Conservation (phyloP, 2,113 vertebrate species). For the Blennius ocellaris region DNA sequence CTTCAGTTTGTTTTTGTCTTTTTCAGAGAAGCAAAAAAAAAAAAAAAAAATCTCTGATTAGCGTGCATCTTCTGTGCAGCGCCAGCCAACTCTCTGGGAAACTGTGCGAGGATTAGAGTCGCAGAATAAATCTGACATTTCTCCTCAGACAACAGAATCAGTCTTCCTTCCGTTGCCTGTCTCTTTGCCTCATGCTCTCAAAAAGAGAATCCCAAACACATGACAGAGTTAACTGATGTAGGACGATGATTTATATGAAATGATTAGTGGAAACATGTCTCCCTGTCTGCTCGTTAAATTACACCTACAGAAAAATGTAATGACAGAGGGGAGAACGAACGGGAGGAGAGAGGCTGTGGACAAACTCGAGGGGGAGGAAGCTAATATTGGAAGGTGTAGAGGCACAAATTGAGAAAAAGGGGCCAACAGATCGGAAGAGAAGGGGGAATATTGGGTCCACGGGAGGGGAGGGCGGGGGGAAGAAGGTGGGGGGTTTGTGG, state of each 20-base stretch:
- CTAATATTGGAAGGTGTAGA: constrained; percentile 7
- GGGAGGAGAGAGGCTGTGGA: constrained; percentile 1
- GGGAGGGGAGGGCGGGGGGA: neutral
- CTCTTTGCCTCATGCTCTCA: neutral
- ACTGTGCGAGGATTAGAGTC: neutral
- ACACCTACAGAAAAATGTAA: constrained; percentile 14
- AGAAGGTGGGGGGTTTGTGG: constrained; percentile 10
- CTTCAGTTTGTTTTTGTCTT: no score
- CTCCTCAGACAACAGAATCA: neutral
- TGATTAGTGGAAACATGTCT: constrained; percentile 5
- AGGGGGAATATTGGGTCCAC: constrained; percentile 31
- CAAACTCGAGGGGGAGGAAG: constrained; percentile 16
- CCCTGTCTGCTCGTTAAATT: constrained; percentile 12
- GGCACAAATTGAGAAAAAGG: constrained; percentile 47
- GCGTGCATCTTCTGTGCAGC: neutral
- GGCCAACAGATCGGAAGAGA: constrained; percentile 42
- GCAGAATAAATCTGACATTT: neutral
- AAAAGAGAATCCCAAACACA: neutral
- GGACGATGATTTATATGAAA: constrained; percentile 28
- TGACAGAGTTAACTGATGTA: neutral
- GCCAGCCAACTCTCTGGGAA: neutral
- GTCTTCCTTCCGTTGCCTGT: neutral
- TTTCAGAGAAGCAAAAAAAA: neutral
- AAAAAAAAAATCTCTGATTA: neutral
- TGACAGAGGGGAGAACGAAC: neutral